Evolutionary conservation across 2,888 invertebrate species (phyloP).

Genomic region (Notodonta dromedarius): DNA sequence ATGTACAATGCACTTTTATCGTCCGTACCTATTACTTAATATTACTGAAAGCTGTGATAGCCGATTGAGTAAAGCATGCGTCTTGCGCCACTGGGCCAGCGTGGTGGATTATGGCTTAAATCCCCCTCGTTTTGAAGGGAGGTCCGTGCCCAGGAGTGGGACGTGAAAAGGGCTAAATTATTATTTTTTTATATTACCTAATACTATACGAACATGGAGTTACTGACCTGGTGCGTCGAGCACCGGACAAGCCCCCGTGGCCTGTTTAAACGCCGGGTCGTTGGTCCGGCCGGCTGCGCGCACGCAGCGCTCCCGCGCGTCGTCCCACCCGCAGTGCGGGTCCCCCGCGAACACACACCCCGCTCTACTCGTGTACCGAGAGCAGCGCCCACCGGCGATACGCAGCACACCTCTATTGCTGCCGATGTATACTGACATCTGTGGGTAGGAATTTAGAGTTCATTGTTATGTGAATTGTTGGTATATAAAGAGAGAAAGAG

Average conservation of each 20-base stretch:
- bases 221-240: conserved; percentile 44
- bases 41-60: too few relatives aligned
- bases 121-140: too few relatives aligned
- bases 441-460: conserved; percentile 12
- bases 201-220: not conserved
- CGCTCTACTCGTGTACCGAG: conserved; percentile 87
- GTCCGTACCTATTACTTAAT: too few relatives aligned
- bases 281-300: conserved; percentile 82
- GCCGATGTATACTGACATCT: conserved; percentile 91
- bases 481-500: too few relatives aligned
- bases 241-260: conserved; percentile 85
- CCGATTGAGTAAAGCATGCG: too few relatives aligned
- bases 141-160: too few relatives aligned
- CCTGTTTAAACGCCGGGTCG: conserved; percentile 92
- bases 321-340: conserved; percentile 98
- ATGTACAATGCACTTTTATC: too few relatives aligned
- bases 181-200: too few relatives aligned
- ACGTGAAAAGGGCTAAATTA: too few relatives aligned
- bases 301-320: conserved; percentile 88
- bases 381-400: conserved; percentile 91
- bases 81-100: too few relatives aligned
- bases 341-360: conserved; percentile 94
- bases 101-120: too few relatives aligned
- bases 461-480: not conserved
- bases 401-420: conserved; percentile 87